phyloP scores from a whole-genome alignment of 2,888 invertebrate genomes.

The Rotaria socialis region DNA sequence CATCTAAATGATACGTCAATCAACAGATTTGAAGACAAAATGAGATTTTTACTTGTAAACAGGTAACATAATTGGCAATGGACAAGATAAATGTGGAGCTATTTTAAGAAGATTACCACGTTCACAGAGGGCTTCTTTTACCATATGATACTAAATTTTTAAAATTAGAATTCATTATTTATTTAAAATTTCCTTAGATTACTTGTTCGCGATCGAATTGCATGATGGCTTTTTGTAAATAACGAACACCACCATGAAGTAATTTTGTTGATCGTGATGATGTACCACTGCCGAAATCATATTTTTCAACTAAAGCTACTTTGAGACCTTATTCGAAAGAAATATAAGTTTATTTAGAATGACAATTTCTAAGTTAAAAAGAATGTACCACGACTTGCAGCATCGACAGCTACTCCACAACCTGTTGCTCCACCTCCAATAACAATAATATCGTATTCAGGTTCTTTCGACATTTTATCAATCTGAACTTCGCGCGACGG shows the following conservation, averaged over 20 bases:
- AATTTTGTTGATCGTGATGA: conserved; percentile 93
- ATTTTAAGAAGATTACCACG: conserved; percentile 85
- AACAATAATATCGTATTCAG: conserved; percentile 80
- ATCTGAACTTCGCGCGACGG: conserved; percentile 45
- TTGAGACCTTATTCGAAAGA: conserved; percentile 69
- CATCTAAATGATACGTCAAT: conserved; percentile 76
- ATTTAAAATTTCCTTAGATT: background rate
- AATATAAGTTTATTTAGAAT: background rate
- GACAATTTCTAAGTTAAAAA: background rate
- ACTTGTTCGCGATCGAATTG: conserved; percentile 77
- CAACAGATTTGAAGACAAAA: background rate
- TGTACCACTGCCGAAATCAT: conserved; percentile 92
- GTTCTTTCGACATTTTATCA: conserved; percentile 30
- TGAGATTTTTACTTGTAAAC: background rate
- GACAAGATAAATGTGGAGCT: conserved; percentile 92
- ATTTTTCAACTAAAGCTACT: conserved; percentile 86
- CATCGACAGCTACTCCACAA: conserved; percentile 34
- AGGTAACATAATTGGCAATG: conserved; percentile 94
- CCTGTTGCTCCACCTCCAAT: conserved; percentile 98
- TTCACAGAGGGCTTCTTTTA: conserved; percentile 92
- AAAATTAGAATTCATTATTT: background rate
- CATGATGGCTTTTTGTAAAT: conserved; percentile 93
- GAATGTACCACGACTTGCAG: conserved; percentile 40
- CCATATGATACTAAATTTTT: conserved; percentile 75
- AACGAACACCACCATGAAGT: conserved; percentile 95